Evolutionary conservation across 2,113 vertebrate genomes (phyloP), one percentile per base, ranked within the genome.

Genomic region (Pavo muticus): DNA sequence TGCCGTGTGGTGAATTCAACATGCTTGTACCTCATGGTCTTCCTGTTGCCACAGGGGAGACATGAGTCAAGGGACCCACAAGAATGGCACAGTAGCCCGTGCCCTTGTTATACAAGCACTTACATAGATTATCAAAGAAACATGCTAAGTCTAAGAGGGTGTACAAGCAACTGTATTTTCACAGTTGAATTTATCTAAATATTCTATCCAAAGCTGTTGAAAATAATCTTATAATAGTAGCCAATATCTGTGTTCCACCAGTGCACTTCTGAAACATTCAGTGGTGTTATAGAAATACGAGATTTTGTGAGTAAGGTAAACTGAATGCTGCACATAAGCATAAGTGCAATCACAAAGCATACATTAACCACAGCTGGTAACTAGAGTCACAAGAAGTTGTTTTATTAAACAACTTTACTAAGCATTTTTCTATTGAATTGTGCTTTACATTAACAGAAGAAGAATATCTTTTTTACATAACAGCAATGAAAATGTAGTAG

Each of bases 221-320:
- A 93, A 94, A 72, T 56, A 5, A 54, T 65, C 57, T 79, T 87
- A 75, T 79, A 84, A 73, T 42, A 79, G 37, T 30, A 83, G 45
- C 70, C 40, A 88, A 42, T 11, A 2, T 91, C 59, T 79, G 21
- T 67, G 74, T 77, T 84, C 60, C 39, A 68, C 82, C 40, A 69
- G 29, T 12, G 4, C 78, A 63, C 93, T 95, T 96, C 69, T 92
- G 40, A 83, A 44, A 29, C 45, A 56, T 72, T 94, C 35, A 91
- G 77, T 64, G 13, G 32, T 89, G 74, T 94, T 52, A 76, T 50
- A 90, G 86, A 92, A 94, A 90, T 45, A 84, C 23, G 52, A 85
- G 87, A 52, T 92, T 67, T 57, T 57, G 52, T 88, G 40, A 61
- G 48, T 63, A 84, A 84, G 60, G 54, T 72, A 81, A 73, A 47